Evolutionary conservation across 2,888 invertebrate species (phyloP), one percentile per base, ranked within the genome.

Genomic region (Brachynemurus nebulosus): DNA sequence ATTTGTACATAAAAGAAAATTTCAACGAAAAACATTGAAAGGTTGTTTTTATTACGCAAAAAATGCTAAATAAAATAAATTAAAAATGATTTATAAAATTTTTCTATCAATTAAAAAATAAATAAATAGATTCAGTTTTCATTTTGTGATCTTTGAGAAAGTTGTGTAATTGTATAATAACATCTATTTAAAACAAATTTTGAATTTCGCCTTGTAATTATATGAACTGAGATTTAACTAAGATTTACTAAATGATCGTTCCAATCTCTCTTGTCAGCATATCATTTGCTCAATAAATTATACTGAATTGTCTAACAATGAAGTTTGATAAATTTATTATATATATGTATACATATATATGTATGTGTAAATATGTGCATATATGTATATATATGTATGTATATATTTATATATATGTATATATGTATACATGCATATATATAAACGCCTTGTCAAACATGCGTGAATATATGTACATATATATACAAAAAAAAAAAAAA

Each of bases 221-320:
- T 14, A 30, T 30, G n/a, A 30, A 30, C 30, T 30, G 30, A 30
- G 30, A 30, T 30, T 30, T n/a, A 12, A 30, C 30, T 30, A 30
- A 30, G n/a, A n/a, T n/a, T n/a, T n/a, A n/a, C n/a, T n/a, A n/a
- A 30, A 12, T 30, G 30, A 30, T 30, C 30, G 30, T 30, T 30
- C 30, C n/a, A 30, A n/a, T 12, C 30, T 12, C 30, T 30, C 30
- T 12, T 19, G 37, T 37, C 37, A 37, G 37, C 37, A 37, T 37
- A 37, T 37, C 37, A 37, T 37, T 37, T 37, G 37, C 37, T 37
- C 37, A 37, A 37, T 33, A 33, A 14, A 33, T n/a, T n/a, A n/a
- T n/a, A n/a, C n/a, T n/a, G n/a, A n/a, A n/a, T n/a, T n/a, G n/a
- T n/a, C n/a, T n/a, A n/a, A n/a, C n/a, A n/a, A n/a, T n/a, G n/a